Percentiles rank a stretch among this genome's conserved stretches.
Evolutionary conservation across 1,140 invertebrate species (phyloP).

Genomic region (Diorhabda sublineata): DNA sequence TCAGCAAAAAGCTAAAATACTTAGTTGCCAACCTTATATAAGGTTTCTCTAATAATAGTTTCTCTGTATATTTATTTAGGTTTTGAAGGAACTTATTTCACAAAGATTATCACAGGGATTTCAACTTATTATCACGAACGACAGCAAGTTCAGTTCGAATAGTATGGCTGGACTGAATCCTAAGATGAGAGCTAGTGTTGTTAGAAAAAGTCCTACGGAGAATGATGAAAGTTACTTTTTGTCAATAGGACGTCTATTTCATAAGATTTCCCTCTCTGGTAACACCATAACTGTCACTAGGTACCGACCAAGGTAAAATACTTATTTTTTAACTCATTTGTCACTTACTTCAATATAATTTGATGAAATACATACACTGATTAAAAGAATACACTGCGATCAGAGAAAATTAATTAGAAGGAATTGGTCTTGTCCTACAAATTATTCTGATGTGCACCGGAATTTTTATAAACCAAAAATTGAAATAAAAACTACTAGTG

Average conservation of each 20-base stretch:
- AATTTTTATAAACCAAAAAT: no score
- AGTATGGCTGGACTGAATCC: slow-evolving; percentile 52
- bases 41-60: no score
- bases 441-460: no score
- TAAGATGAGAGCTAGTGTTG: slow-evolving; percentile 37
- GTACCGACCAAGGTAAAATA: slow-evolving; percentile 79
- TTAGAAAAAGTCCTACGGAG: slow-evolving; percentile 49
- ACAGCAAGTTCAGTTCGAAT: slow-evolving; percentile 37
- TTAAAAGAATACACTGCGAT: no score
- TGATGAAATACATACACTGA: no score
- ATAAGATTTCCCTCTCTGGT: slow-evolving; percentile 78
- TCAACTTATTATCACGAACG: slow-evolving; percentile 69
- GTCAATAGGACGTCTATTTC: slow-evolving; percentile 93
- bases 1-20: no score
- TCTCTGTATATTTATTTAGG: not conserved
- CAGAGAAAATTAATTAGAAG: no score
- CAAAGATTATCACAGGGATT: slow-evolving; percentile 91
- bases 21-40: no score
- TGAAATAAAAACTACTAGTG: no score
- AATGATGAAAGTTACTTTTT: slow-evolving; percentile 71
- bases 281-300: slow-evolving; percentile 87
- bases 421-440: no score
- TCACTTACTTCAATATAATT: no score
- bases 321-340: not conserved
- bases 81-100: slow-evolving; percentile 83